phyloP scores from a whole-genome alignment of 2,113 vertebrate species.

The Carlito syrichta region DNA sequence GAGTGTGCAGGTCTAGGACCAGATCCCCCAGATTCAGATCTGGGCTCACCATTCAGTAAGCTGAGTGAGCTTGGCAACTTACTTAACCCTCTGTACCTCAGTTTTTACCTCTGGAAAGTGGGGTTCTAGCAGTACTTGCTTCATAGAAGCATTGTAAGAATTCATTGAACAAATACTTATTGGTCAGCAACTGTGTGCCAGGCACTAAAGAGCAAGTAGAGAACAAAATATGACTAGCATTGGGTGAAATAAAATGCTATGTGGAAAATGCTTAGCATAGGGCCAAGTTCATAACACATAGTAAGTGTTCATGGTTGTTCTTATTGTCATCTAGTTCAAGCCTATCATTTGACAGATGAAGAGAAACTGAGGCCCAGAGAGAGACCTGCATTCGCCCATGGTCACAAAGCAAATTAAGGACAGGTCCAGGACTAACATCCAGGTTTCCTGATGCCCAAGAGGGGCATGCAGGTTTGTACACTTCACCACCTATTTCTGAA shows the following conservation, averaged over 20 bases:
- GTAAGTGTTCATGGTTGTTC: not conserved
- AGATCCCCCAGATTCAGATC: not conserved
- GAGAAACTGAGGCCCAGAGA: not conserved
- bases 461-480: not conserved
- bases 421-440: not conserved
- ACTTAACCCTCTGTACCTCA: not conserved
- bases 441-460: not conserved
- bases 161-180: not conserved
- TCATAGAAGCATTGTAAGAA: not conserved
- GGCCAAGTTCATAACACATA: not conserved
- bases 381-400: not conserved
- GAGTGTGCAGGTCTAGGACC: too few relatives aligned
- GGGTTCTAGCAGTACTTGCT: not conserved
- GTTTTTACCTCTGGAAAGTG: not conserved
- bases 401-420: not conserved
- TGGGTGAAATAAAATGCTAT: not conserved
- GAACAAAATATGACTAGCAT: not conserved
- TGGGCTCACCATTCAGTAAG: not conserved
- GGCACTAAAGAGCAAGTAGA: not conserved
- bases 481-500: not conserved
- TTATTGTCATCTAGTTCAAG: not conserved
- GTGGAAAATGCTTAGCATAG: not conserved
- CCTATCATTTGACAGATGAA: not conserved
- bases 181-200: not conserved
- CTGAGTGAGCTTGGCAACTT: not conserved